Conservation (phyloP, 2,888 invertebrate species). For the Cephonodes hylas region DNA sequence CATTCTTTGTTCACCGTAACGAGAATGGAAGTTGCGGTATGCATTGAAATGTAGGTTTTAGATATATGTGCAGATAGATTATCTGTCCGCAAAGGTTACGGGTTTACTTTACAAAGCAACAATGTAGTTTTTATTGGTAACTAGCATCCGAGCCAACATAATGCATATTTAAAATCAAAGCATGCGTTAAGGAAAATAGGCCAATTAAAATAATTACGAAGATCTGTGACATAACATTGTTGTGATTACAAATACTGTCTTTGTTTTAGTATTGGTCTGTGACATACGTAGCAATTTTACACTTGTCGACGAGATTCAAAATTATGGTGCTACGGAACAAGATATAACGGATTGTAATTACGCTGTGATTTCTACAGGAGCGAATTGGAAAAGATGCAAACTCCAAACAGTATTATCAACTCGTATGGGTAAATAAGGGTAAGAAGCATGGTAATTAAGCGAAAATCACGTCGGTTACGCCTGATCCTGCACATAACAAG, state of each 20-base stretch:
- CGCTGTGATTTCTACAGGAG: neutral
- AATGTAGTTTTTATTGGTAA: neutral
- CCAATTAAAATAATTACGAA: neutral
- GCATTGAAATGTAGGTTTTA: neutral
- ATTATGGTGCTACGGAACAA: neutral
- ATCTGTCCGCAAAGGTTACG: slow-evolving; percentile 13
- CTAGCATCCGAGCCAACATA: neutral
- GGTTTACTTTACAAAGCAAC: slow-evolving; percentile 5
- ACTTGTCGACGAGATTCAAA: neutral
- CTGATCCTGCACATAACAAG: slow-evolving; percentile 11
- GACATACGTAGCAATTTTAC: neutral
- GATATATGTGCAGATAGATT: neutral
- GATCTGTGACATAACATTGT: neutral
- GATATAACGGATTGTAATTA: slow-evolving; percentile 2
- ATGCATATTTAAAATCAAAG: neutral
- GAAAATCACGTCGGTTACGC: slow-evolving; percentile 7
- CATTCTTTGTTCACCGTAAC: neutral
- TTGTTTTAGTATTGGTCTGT: neutral
- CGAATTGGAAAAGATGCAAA: neutral
- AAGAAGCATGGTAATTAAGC: neutral
- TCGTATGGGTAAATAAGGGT: neutral
- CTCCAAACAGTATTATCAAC: slow-evolving; percentile 3
- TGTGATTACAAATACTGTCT: neutral
- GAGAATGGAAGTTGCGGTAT: neutral
- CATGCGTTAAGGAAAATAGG: neutral